A percentile compares a stretch with the other conserved stretches of the same genome.
These are phyloP conservation scores for Leptinotarsa tumamoca DNA, from an alignment of 2,888 invertebrate genomes.

Conservation along the genomic window DNA sequence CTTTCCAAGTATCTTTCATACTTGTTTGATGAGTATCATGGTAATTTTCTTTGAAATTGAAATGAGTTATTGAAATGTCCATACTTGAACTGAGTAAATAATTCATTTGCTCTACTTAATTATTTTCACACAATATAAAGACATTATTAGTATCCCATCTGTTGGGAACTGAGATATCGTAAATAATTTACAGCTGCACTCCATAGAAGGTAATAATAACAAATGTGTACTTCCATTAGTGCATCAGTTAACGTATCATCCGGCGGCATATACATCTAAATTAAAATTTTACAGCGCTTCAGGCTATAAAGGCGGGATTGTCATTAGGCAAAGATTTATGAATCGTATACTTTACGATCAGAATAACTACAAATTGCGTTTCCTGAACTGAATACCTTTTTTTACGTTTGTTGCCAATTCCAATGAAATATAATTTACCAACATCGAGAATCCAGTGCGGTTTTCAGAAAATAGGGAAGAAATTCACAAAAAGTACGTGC, in stretches of 20 bases:
- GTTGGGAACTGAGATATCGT: neutral
- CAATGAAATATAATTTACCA: conserved; percentile 23
- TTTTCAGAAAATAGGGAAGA: conserved; percentile 18
- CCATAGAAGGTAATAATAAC: neutral
- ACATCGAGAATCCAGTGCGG: neutral
- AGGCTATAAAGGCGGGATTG: conserved; percentile 16
- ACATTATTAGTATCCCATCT: too few species aligned
- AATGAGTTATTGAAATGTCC: too few species aligned
- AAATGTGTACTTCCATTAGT: conserved; percentile 7
- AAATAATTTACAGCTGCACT: conserved; percentile 1
- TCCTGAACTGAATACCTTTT: neutral
- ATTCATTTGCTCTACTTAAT: too few species aligned
- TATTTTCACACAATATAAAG: too few species aligned
- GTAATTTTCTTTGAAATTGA: too few species aligned
- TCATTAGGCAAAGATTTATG: conserved; percentile 23
- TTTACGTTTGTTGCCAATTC: conserved; percentile 9
- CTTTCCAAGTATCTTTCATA: too few species aligned
- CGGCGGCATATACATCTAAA: conserved; percentile 12
- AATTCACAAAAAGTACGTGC: conserved; percentile 23
- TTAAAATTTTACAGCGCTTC: conserved; percentile 21
- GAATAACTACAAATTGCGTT: conserved; percentile 27
- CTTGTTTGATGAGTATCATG: too few species aligned
- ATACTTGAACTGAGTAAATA: too few species aligned
- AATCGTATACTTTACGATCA: conserved; percentile 24
- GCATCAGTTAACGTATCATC: conserved; percentile 8